These are phyloP conservation scores for Prionailurus bengalensis DNA, from an alignment of 2,113 vertebrate species.

Conservation along the genomic window DNA sequence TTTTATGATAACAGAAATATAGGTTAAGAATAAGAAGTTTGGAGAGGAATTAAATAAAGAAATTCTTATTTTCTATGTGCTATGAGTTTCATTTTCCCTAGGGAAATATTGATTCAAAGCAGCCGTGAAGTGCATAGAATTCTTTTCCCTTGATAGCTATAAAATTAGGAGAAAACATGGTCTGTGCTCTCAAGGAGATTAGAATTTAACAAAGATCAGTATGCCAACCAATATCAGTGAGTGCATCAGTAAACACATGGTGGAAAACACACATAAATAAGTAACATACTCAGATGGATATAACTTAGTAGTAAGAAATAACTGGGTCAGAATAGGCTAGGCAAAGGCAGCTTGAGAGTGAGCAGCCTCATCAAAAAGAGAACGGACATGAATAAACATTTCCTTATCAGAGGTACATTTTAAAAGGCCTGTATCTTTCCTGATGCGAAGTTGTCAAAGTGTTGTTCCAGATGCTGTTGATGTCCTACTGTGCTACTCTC, in stretches of 20 bases:
- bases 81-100: not conserved
- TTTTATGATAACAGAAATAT: conserved; percentile 47
- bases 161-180: conserved; percentile 61
- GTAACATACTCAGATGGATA: not conserved
- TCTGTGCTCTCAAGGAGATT: conserved; percentile 39
- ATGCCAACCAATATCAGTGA: conserved; percentile 18
- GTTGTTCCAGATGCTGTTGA: not conserved
- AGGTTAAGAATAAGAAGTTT: conserved; percentile 53
- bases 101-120: conserved; percentile 60
- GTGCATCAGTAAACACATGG: conserved; percentile 1
- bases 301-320: not conserved
- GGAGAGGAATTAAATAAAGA: conserved; percentile 6
- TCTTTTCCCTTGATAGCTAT: conserved; percentile 19
- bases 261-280: not conserved
- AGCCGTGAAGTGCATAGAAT: conserved; percentile 9
- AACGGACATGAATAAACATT: not conserved
- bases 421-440: not conserved
- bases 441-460: not conserved
- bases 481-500: not conserved
- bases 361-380: not conserved
- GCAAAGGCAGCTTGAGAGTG: not conserved
- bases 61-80: conserved; percentile 36
- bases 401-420: not conserved
- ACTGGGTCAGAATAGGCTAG: not conserved
- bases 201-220: conserved; percentile 35